Percentiles rank a stretch among this genome's conserved stretches.
Evolutionary conservation across 2,797 vertebrate genomes (phyloP).

Genomic region (Euthynnus affinis): DNA sequence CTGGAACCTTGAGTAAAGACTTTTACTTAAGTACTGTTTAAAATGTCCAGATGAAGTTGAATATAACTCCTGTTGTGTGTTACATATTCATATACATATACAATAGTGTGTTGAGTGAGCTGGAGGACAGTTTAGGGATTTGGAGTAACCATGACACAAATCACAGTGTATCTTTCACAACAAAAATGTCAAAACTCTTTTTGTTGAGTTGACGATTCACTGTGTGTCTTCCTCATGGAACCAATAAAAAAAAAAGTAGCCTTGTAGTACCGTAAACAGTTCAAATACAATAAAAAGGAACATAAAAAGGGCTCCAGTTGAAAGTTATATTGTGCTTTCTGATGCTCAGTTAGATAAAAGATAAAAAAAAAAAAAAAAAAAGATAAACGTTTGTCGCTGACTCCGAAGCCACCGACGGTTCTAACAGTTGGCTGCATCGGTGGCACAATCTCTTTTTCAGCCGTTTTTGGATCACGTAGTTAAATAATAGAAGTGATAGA

Average conservation of each 20-base stretch:
- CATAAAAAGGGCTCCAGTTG: conserved; percentile 4
- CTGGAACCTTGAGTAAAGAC: not conserved
- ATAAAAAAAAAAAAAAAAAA: conserved; percentile 40
- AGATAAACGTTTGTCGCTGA: not conserved
- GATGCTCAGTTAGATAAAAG: conserved; percentile 4
- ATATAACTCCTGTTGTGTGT: not conserved
- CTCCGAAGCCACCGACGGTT: conserved; percentile 10
- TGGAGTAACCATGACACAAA: not conserved
- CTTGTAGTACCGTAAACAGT: conserved; percentile 19
- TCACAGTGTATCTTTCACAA: not conserved
- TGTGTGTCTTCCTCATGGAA: not conserved
- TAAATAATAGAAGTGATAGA: conserved; percentile 5
- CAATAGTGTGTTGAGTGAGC: not conserved
- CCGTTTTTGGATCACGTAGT: conserved; percentile 1
- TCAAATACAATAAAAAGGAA: conserved; percentile 29
- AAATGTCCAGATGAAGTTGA: not conserved
- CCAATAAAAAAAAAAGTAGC: not conserved
- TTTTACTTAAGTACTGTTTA: not conserved
- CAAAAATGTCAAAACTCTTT: not conserved
- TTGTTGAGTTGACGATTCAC: not conserved
- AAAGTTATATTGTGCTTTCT: conserved; percentile 53
- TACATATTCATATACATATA: no score
- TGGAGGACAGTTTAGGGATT: not conserved
- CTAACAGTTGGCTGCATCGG: not conserved
- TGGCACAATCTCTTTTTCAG: not conserved